Conservation (phyloP, 2,888 invertebrate species). For the Cantharis lateralis region DNA sequence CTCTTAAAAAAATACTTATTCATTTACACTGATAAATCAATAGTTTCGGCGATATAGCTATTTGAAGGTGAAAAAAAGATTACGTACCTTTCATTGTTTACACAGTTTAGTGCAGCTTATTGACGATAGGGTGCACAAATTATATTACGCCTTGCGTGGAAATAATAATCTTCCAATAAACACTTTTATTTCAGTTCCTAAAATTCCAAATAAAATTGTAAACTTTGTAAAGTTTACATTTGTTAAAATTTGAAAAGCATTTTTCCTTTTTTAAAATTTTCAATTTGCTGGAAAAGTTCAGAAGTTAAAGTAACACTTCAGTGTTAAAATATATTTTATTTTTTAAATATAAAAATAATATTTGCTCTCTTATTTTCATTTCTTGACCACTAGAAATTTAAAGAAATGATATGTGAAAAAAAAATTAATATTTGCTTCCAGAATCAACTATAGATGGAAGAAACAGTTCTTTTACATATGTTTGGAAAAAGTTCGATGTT, state of each 20-base stretch:
- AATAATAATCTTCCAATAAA: not conserved
- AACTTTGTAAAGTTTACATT: not conserved
- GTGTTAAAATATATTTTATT: not conserved
- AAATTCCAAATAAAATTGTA: not conserved
- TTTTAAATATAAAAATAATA: not conserved
- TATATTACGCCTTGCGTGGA: no score
- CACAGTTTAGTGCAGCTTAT: no score
- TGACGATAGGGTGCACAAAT: no score
- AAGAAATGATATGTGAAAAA: not conserved
- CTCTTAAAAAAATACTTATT: no score
- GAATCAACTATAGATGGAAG: not conserved
- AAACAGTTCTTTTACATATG: not conserved
- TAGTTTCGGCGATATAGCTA: no score
- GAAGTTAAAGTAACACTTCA: not conserved
- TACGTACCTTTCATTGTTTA: no score
- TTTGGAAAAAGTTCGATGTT: not conserved
- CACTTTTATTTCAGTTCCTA: not conserved
- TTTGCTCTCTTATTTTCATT: not conserved
- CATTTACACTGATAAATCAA: no score
- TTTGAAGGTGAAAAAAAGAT: no score
- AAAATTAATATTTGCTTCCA: not conserved
- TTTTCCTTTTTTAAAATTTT: not conserved
- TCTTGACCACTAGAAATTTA: not conserved
- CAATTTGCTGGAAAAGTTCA: not conserved
- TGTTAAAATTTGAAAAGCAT: not conserved